These are phyloP conservation scores for Apocrypta bakeri DNA, from an alignment of 1,140 invertebrate species.

Conservation along the genomic window DNA sequence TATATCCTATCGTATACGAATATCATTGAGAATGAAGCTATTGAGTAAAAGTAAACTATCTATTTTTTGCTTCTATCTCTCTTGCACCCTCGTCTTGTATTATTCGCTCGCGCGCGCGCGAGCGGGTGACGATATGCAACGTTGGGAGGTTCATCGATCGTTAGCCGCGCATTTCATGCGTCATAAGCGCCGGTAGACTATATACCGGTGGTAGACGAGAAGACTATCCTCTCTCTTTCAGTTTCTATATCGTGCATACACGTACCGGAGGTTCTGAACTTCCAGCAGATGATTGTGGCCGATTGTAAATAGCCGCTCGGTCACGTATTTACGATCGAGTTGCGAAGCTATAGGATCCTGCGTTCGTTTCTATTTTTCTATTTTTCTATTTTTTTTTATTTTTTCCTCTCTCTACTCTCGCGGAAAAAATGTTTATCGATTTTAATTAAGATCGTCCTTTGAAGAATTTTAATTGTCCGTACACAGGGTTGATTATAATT, in stretches of 20 bases:
- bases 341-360: too few relatives aligned
- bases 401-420: too few relatives aligned
- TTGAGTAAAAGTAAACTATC: conserved; percentile 18
- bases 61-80: conserved; percentile 15
- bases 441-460: too few relatives aligned
- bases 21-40: not conserved
- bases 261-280: not conserved
- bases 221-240: not conserved
- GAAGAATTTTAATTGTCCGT: too few relatives aligned
- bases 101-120: not conserved
- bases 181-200: not conserved
- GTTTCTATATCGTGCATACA: not conserved
- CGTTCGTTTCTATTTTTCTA: too few relatives aligned
- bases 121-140: not conserved
- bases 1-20: not conserved
- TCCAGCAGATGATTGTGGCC: not conserved
- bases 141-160: conserved; percentile 7
- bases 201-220: not conserved
- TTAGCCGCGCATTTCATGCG: conserved; percentile 31
- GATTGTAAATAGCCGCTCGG: conserved; percentile 19
- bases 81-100: not conserved
- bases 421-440: too few relatives aligned
- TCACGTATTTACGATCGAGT: not conserved
- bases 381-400: too few relatives aligned
- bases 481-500: too few relatives aligned